Base-by-base conservation (phyloP, 2,797 vertebrate genomes). In the Gobio occitaniae region DNA sequence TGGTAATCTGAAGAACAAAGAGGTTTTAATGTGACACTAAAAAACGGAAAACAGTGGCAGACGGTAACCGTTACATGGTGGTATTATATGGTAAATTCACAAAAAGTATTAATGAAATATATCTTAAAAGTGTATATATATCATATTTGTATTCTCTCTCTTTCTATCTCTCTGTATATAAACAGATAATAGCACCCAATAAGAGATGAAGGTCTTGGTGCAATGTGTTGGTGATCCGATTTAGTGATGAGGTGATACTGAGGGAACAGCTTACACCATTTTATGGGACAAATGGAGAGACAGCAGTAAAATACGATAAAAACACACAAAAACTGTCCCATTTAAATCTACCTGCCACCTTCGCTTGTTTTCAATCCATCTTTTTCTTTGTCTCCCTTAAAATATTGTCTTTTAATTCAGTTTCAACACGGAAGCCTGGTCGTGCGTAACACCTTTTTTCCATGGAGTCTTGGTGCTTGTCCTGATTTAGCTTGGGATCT, bases 401-500 rank as follows among this genome's bases (percentile, higher is more conserved):
- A 84, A 84, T 32, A 1, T 2, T 2, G 25, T 56, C 21, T 83
- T 44, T 66, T 41, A 13, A 66, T 41, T 78, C 56, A 52, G 54
- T 78, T 81, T 63, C 2, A 38, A 74, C 32, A 6, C 16, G 21
- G 21, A 80, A 63, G 83, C 29, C 16, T 85, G 56, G 4, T 52
- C 38, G 19, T 50, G 90, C 16, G 77, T 90, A 93, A 79, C 85
- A 87, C 84, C 72, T 87, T 88, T 85, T 83, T 72, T 80, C 80
- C 65, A 32, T 78, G 32, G 70, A 87, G 69, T 71, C 86, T 63
- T 86, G 86, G 83, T 80, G 81, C 87, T 70, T 87, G 90, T 94
- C 93, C 94, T 93, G 92, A 95, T 94, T 95, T 94, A 95, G 93
- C 93, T 92, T 88, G 87, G 89, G 88, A 93, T 92, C 94, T 95